Evolutionary conservation across 2,888 invertebrate species (phyloP), one percentile per base, ranked within the genome.

Genomic region (Melolontha melolontha): DNA sequence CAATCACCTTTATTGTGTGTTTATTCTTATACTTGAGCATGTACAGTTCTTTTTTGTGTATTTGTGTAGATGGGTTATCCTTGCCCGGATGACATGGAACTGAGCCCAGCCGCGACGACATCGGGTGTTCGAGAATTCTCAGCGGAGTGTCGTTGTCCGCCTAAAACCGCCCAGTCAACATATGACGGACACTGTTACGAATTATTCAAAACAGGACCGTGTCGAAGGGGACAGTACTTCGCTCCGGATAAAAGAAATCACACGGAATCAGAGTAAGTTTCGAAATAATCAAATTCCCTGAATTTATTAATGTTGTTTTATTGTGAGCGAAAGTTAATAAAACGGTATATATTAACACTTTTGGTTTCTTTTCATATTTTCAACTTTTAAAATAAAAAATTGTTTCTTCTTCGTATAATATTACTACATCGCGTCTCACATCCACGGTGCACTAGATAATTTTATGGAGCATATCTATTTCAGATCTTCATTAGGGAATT

Each of bases 141-240:
- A 0, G 93, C 94, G 0, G 92, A 93, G 79, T 95, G 94, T 82
- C 89, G 91, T 73, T 95, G 94, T 77, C 94, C 94, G 0, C 94
- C 94, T 0, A 90, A 91, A 40, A 91, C 91, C 0, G 93, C 92
- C 0, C 90, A 92, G 76, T 88, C 90, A 70, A 87, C 89, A 0
- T 84, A 87, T 68, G 90, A 91, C 62, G 89, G 89, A 7, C 86
- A 87, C 49, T 94, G 94, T 78, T 89, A 94, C 83, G 86, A 87
- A 73, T 87, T 94, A 71, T 94, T 92, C 79, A 88, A 91, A 66
- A 84, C 85, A 63, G 94, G 93, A 0, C 93, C 94, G 0, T 94
- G 94, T 77, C 83, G 87, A 0, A 78, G 83, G 1, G 92, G 91
- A 8, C 90, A 91, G 72, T 94, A 91, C 85, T 93, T 94, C 79